These are phyloP conservation scores for Spea multiplicata DNA, from an alignment of 2,113 vertebrate genomes.

Conservation along the genomic window DNA sequence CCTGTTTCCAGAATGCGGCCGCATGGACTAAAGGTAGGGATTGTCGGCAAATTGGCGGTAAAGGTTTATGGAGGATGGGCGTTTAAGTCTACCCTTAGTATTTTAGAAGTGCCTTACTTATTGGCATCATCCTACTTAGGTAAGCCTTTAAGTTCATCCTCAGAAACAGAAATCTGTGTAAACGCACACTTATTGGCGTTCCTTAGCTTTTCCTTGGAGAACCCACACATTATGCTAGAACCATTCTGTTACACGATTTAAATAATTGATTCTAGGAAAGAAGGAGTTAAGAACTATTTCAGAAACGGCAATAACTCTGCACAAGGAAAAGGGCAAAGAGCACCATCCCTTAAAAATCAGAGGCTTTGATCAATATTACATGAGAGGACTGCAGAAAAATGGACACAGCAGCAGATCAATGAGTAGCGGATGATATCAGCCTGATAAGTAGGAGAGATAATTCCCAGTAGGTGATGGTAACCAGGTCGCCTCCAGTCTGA, in stretches of 20 bases:
- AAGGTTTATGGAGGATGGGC: too few relatives aligned
- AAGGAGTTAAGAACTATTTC: not conserved
- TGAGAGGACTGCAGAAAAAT: not conserved
- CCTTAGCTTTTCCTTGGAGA: too few relatives aligned
- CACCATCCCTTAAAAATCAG: not conserved
- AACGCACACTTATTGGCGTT: too few relatives aligned
- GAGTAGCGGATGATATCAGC: not conserved
- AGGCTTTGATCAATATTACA: constrained; percentile 15
- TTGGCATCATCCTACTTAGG: too few relatives aligned
- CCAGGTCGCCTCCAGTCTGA: not conserved
- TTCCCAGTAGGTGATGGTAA: not conserved
- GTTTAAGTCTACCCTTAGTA: too few relatives aligned
- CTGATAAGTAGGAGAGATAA: constrained; percentile 1
- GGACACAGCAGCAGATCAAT: not conserved
- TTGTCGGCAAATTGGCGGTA: too few relatives aligned
- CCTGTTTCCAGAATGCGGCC: too few relatives aligned
- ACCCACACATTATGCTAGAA: too few relatives aligned
- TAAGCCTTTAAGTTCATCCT: too few relatives aligned
- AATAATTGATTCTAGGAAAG: not conserved
- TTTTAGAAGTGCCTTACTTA: too few relatives aligned
- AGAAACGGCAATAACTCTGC: not conserved
- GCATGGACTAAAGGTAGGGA: too few relatives aligned
- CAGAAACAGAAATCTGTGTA: too few relatives aligned
- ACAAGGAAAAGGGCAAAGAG: not conserved
- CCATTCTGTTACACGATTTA: not conserved